Evolutionary conservation across 2,797 vertebrate genomes (phyloP).

Genomic region (Pseudomugil tenellus): DNA sequence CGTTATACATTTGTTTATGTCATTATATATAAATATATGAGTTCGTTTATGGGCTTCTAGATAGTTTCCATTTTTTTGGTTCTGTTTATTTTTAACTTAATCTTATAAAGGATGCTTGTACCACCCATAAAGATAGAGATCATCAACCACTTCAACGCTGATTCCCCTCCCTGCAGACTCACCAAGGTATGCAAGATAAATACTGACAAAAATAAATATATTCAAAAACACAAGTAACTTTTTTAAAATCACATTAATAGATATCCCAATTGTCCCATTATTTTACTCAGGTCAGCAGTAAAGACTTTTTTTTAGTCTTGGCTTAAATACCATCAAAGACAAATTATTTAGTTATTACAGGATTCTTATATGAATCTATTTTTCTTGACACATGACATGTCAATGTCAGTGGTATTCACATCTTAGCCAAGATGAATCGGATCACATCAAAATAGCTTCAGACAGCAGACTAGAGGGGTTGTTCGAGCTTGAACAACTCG

Average conservation of each 20-base stretch:
- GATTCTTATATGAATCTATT: no score
- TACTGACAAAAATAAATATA: not conserved
- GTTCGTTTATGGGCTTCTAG: not conserved
- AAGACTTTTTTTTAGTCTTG: no score
- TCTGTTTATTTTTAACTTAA: not conserved
- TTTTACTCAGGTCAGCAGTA: no score
- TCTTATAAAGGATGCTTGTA: not conserved
- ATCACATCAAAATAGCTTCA: no score
- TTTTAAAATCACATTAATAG: not conserved
- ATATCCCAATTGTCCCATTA: not conserved
- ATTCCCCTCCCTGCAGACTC: not conserved
- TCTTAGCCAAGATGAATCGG: no score
- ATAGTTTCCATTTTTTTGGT: not conserved
- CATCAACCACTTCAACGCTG: not conserved
- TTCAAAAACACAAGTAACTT: no score
- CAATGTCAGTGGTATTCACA: no score
- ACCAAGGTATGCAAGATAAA: not conserved
- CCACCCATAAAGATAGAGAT: not conserved
- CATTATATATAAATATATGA: not conserved
- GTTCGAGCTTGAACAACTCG: no score
- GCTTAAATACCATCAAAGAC: no score
- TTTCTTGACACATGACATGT: no score
- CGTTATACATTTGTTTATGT: not conserved
- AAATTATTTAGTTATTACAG: no score
- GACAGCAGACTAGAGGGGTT: no score